Conservation (phyloP, 2,113 vertebrate species). For the Rhipidura dahli region DNA sequence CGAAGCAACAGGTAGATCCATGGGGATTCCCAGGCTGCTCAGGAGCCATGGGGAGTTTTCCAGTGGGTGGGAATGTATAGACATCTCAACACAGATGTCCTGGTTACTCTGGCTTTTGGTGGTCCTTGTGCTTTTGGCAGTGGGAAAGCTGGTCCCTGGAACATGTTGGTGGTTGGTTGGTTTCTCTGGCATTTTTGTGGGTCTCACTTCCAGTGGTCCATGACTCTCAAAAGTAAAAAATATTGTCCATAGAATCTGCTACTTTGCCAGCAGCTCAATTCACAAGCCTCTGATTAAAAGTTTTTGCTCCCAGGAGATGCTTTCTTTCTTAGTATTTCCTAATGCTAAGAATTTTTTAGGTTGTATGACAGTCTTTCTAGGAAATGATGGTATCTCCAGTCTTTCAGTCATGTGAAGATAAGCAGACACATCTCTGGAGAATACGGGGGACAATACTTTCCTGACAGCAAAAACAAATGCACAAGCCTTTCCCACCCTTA, state of each 20-base stretch:
- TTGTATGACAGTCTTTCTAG: not conserved
- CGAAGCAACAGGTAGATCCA: rapidly evolving
- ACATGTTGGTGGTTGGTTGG: not conserved
- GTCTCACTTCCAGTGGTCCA: not conserved
- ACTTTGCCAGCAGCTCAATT: not conserved
- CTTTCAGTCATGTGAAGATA: not conserved
- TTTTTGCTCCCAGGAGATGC: not conserved
- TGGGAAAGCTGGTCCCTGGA: not conserved
- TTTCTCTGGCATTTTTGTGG: not conserved
- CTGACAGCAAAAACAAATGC: not conserved
- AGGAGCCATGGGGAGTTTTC: not conserved
- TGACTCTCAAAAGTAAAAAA: not conserved
- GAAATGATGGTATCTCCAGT: not conserved
- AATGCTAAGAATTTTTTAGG: not conserved
- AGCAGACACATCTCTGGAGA: not conserved
- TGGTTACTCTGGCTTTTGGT: not conserved
- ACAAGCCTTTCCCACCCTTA: not conserved
- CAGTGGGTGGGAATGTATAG: not conserved
- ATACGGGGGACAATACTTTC: not conserved
- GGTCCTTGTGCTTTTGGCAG: not conserved
- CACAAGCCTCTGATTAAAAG: not conserved
- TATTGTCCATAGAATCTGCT: not conserved
- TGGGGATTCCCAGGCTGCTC: not conserved
- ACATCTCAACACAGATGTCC: not conserved
- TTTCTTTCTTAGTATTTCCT: not conserved